Evolutionary conservation across 2,113 vertebrate species (phyloP).

Genomic region (Varanus komodoensis): DNA sequence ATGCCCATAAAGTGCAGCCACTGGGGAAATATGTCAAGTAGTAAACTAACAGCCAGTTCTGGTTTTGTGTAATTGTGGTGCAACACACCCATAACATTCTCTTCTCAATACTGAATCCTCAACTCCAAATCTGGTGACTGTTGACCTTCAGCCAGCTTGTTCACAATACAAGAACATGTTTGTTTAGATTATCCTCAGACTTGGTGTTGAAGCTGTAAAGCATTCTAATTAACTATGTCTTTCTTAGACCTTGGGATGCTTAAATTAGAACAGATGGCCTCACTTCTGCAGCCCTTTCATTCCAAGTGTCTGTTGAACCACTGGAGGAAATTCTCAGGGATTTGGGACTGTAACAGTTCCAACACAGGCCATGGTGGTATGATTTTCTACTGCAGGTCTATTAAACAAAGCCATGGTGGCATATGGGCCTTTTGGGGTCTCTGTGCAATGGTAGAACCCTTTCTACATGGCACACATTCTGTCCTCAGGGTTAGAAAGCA

Average conservation of each 20-base stretch:
- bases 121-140: constrained; percentile 23
- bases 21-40: constrained; percentile 28
- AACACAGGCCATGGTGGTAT: background rate
- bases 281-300: constrained; percentile 22
- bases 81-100: background rate
- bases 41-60: constrained; percentile 31
- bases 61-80: constrained; percentile 1
- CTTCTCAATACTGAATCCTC: constrained; percentile 20
- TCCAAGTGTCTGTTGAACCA: constrained; percentile 1
- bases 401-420: background rate
- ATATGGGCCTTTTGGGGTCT: background rate
- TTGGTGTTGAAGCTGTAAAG: constrained; percentile 14
- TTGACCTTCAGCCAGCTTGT: background rate
- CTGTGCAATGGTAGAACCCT: background rate
- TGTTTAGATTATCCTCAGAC: constrained; percentile 15
- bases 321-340: constrained; percentile 2
- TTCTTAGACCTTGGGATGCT: constrained; percentile 18
- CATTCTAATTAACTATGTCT: constrained; percentile 23
- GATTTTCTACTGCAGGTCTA: background rate
- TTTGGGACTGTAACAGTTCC: background rate
- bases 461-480: background rate
- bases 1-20: constrained; percentile 29
- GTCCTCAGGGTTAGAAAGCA: background rate
- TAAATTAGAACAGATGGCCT: constrained; percentile 11
- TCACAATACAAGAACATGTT: background rate